phyloP scores from a whole-genome alignment of 53 echinoderm and acorn worm genomes.

The Echinarachnius parma region DNA sequence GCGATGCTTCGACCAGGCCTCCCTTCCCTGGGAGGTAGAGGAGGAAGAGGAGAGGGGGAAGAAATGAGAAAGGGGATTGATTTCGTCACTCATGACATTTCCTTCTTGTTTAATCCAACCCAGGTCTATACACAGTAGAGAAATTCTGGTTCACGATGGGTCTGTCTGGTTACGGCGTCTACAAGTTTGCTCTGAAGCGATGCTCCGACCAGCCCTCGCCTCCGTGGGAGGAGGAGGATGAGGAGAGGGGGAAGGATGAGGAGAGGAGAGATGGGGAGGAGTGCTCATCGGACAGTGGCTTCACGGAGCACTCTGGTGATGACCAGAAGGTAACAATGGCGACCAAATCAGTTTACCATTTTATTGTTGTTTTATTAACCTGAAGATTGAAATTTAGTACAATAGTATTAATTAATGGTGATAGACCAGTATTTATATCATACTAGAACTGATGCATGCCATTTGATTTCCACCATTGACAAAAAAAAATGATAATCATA shows the following conservation, averaged over 20 bases:
- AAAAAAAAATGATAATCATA: too few relatives aligned
- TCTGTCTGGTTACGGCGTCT: constrained; percentile 79
- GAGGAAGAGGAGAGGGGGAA: too few relatives aligned
- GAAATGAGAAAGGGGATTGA: too few relatives aligned
- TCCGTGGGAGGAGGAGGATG: constrained; percentile 68
- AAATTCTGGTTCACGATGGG: constrained; percentile 94
- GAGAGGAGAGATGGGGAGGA: constrained; percentile 50
- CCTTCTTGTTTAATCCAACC: too few relatives aligned
- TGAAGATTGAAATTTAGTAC: too few relatives aligned
- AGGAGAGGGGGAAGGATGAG: constrained; percentile 25
- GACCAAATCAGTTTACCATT: neutral
- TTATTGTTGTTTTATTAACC: neutral
- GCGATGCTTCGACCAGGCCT: too few relatives aligned
- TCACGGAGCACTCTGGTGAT: constrained; percentile 47
- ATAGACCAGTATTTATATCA: too few relatives aligned
- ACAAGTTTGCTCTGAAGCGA: constrained; percentile 89
- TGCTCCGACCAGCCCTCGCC: constrained; percentile 74
- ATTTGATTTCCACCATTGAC: too few relatives aligned
- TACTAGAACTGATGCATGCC: too few relatives aligned
- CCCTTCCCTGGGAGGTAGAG: too few relatives aligned
- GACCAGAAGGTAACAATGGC: constrained; percentile 29
- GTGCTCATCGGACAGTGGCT: constrained; percentile 56
- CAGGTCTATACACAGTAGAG: constrained; percentile 93
- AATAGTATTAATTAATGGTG: too few relatives aligned
- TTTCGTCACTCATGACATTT: too few relatives aligned